Base-by-base conservation (phyloP, 1,140 invertebrate species). In the Delia radicum region DNA sequence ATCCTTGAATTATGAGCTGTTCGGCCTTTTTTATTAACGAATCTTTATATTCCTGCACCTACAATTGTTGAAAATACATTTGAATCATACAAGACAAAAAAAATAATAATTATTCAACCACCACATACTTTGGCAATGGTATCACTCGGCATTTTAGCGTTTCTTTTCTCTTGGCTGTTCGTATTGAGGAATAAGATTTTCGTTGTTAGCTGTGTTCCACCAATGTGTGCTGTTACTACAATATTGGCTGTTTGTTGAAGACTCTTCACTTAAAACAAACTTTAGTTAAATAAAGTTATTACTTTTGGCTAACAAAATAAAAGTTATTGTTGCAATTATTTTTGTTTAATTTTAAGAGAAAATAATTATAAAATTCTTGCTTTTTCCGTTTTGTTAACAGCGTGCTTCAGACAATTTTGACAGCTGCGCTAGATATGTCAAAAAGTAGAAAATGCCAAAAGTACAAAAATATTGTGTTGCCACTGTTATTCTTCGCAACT, bases 1-100 rank as follows among this genome's bases (percentile, higher is more conserved):
- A 96, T 55, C 92, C 93, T 84, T 94, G 93, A 37, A 95, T 89
- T 73, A 97, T 92, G 48, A 97, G 86, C 79, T 93, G 90, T 85
- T 98, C 96, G 15, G 95, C 95, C 87, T 95, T 93, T 33, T 89
- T 89, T 86, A 94, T 94, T 73, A 95, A 85, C 21, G 91, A 91
- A 81, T 94, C 93, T 88, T 95, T 95, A 87, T 95, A 95, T 81
- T 94, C 92, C 83, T 94, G 91, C 79, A 94, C 93, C 93, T 94
- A 87, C 21, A 89, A 89, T 78, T 74, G 71, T 37, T 2, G 8
- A 61, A 37, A 75, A 62, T 61, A 69, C 18, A 29, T 29, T 33
- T n/a, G 13, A 67, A 28, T 15, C 12, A 67, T 4, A 31, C 26
- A 29, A n/a, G n/a, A n/a, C n/a, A n/a, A n/a, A n/a, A n/a, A n/a